Percentiles rank a stretch among this genome's conserved stretches.
Conservation (phyloP, 2,113 vertebrate genomes). For the Galeopterus variegatus region DNA sequence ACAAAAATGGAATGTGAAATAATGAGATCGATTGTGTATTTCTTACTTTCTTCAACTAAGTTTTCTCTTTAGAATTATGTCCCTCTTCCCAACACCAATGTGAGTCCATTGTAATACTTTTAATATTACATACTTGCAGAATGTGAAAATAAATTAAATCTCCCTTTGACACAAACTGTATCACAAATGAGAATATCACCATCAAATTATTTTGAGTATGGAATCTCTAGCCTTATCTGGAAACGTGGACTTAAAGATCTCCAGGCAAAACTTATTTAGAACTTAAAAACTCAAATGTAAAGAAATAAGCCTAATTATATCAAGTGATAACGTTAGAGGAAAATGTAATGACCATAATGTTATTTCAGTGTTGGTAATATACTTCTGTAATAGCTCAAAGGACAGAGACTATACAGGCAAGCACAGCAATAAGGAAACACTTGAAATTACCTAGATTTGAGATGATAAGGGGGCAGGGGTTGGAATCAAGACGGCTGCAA, state of each 20-base stretch:
- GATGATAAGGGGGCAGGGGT: background rate
- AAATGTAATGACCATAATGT: background rate
- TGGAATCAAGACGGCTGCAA: background rate
- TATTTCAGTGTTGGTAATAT: background rate
- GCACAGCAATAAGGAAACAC: background rate
- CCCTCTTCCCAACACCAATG: background rate
- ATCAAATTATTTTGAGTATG: background rate
- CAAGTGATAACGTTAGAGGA: constrained; percentile 19
- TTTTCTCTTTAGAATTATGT: background rate
- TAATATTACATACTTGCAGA: background rate
- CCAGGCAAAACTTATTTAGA: background rate
- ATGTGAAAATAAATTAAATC: background rate
- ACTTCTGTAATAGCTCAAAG: background rate
- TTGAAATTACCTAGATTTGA: background rate
- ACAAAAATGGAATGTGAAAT: background rate
- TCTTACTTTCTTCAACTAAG: background rate
- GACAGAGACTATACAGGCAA: background rate
- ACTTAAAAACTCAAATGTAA: background rate
- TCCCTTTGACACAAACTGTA: background rate
- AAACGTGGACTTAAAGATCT: background rate
- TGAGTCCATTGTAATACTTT: background rate
- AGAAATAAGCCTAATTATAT: background rate
- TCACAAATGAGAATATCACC: background rate
- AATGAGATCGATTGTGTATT: background rate
- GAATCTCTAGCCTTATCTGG: background rate